Evolutionary conservation across 2,797 vertebrate genomes (phyloP).

Genomic region (Parauchenoglanis punctatus): DNA sequence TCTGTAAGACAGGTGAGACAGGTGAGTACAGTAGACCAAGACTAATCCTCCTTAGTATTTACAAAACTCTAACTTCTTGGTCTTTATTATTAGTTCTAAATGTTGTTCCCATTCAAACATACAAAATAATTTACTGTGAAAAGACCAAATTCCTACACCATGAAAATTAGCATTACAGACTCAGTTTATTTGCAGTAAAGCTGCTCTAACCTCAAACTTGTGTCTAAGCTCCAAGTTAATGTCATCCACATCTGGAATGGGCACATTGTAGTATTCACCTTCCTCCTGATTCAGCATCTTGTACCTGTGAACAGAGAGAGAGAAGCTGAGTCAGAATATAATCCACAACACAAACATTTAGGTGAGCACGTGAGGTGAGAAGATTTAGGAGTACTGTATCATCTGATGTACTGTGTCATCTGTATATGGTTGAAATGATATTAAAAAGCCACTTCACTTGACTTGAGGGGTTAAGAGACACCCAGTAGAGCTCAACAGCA

Average conservation of each 20-base stretch:
- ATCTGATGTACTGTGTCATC: too few relatives aligned
- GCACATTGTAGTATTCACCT: constrained; percentile 96
- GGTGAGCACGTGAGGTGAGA: background rate
- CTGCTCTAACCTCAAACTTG: constrained; percentile 88
- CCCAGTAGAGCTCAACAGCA: background rate
- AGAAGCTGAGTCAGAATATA: background rate
- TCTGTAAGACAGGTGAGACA: background rate
- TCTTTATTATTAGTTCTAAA: background rate
- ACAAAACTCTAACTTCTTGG: background rate
- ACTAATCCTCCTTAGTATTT: background rate
- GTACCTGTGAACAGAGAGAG: constrained; percentile 78
- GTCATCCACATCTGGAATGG: constrained; percentile 90
- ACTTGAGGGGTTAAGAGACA: background rate
- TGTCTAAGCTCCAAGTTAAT: constrained; percentile 89
- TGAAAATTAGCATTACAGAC: background rate
- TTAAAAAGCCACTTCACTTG: too few relatives aligned
- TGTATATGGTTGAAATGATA: too few relatives aligned
- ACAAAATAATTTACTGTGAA: background rate
- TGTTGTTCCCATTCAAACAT: background rate
- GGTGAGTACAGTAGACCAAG: background rate
- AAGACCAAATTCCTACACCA: background rate
- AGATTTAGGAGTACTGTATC: too few relatives aligned
- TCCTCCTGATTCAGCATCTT: constrained; percentile 96
- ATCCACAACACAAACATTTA: background rate
- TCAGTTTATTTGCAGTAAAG: background rate